phyloP scores from a whole-genome alignment of 2,888 invertebrate genomes.

The Branchinecta sandiegonensis region DNA sequence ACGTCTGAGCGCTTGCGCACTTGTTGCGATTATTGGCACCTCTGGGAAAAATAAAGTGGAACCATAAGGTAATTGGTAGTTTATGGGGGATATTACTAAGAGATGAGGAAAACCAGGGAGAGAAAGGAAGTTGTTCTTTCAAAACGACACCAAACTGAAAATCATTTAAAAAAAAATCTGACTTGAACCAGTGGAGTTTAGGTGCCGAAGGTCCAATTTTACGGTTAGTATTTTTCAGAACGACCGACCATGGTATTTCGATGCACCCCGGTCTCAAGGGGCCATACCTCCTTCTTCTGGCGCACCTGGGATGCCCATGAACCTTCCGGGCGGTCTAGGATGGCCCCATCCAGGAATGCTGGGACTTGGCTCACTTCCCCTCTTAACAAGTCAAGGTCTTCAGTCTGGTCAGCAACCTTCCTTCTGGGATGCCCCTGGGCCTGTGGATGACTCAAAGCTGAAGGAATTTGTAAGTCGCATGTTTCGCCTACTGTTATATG shows the following conservation, averaged over 20 bases:
- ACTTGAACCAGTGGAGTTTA: too few relatives aligned
- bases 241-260: conserved; percentile 5
- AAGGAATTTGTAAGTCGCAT: neutral
- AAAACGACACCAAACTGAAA: too few relatives aligned
- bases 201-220: too few relatives aligned
- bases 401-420: neutral
- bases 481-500: too few relatives aligned
- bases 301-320: neutral
- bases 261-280: neutral
- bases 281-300: neutral
- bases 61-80: too few relatives aligned
- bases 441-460: neutral
- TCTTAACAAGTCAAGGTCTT: neutral
- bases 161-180: too few relatives aligned
- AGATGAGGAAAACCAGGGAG: too few relatives aligned
- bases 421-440: neutral
- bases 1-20: too few relatives aligned
- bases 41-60: too few relatives aligned
- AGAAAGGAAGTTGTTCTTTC: too few relatives aligned
- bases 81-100: too few relatives aligned
- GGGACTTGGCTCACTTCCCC: neutral
- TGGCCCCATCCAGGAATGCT: conserved; percentile 5
- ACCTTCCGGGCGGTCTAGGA: neutral
- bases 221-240: neutral
- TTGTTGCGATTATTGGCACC: too few relatives aligned